phyloP scores from a whole-genome alignment of 1,140 invertebrate species.

The Penaeus chinensis region DNA sequence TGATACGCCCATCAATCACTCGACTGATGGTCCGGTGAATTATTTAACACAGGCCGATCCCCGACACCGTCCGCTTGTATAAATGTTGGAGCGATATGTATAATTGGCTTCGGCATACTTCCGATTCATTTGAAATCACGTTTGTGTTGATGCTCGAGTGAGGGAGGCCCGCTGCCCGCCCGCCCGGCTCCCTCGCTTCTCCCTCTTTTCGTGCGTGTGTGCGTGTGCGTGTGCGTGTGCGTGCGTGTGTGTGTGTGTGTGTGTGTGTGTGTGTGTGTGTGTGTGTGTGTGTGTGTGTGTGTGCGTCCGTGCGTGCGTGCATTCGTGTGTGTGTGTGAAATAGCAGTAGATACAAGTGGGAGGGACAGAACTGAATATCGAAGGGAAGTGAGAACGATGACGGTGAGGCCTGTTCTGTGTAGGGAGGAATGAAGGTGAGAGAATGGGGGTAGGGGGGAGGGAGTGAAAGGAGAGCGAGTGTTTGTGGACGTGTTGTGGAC shows the following conservation, averaged over 20 bases:
- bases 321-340: no score
- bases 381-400: not conserved
- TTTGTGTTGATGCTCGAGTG: no score
- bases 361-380: not conserved
- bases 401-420: not conserved
- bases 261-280: no score
- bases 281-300: no score
- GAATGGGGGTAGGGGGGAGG: not conserved
- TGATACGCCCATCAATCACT: slow-evolving; percentile 42
- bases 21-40: slow-evolving; percentile 30
- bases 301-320: not conserved
- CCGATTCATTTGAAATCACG: no score
- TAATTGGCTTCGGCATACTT: not conserved
- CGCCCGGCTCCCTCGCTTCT: no score
- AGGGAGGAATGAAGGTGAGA: not conserved
- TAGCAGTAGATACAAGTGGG: not conserved
- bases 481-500: not conserved
- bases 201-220: no score
- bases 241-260: no score
- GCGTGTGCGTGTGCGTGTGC: no score
- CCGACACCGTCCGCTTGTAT: slow-evolving; percentile 15
- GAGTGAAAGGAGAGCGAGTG: not conserved
- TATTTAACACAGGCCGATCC: slow-evolving; percentile 22
- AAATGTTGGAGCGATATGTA: not conserved
- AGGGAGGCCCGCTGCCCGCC: no score